Percentiles rank a stretch among this genome's conserved stretches.
Conservation (phyloP, 2,113 vertebrate species). For the Chrysochloris asiatica region DNA sequence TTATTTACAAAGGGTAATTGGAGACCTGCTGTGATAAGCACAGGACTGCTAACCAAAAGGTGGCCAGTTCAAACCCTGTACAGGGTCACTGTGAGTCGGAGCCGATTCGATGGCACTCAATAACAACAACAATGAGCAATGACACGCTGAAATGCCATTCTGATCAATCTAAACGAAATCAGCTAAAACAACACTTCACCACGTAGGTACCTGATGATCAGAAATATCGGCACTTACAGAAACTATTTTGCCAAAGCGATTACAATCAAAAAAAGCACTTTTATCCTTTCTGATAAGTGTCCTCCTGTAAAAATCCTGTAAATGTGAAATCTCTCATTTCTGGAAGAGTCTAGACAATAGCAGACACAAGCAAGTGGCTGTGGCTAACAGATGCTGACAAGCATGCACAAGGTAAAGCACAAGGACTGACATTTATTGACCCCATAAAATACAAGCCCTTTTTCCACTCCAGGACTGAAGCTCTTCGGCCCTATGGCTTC, state of each 20-base stretch:
- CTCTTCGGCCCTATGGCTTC: background rate
- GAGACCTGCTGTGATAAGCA: no score
- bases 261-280: background rate
- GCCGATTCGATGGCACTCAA: no score
- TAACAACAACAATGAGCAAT: constrained; percentile 63
- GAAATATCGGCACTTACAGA: constrained; percentile 23
- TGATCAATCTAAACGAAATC: constrained; percentile 50
- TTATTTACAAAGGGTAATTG: background rate
- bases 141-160: constrained; percentile 61
- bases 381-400: constrained; percentile 50
- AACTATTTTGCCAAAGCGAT: constrained; percentile 37
- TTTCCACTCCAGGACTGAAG: background rate
- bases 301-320: constrained; percentile 14
- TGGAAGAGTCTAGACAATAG: constrained; percentile 58
- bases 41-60: no score
- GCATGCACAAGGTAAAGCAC: constrained; percentile 24
- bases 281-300: background rate
- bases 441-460: background rate
- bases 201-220: constrained; percentile 31
- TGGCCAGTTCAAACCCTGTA: no score
- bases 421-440: constrained; percentile 28
- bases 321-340: constrained; percentile 47
- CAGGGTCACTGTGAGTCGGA: no score
- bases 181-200: constrained; percentile 16
- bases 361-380: constrained; percentile 37